Evolutionary conservation across 2,888 invertebrate genomes (phyloP), one percentile per base, ranked within the genome.

Genomic region (Hetaerina titia): DNA sequence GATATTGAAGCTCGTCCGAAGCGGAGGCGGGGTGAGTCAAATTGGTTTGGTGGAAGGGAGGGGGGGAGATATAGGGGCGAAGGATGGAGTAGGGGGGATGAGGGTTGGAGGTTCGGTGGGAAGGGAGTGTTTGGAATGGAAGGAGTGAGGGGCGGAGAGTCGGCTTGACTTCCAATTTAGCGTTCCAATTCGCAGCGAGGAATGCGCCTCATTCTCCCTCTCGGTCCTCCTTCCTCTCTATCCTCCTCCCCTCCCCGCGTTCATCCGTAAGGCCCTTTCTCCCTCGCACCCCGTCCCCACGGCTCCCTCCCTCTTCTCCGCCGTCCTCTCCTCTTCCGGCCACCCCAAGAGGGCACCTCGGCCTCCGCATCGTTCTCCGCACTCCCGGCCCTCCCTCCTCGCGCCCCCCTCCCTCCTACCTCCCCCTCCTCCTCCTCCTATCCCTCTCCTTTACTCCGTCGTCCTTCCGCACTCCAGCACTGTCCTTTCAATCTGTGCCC

Each of bases 101-200:
- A 69, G 69, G 15, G 69, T 13, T 13, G 81, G 81, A 5, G 81
- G 2, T n/a, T 25, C 25, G 31, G n/a, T 0, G n/a, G 81, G 81
- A 81, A 25, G 81, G 9, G 89, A 19, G 56, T 17, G 45, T 89
- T 57, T 60, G 60, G 90, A 60, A 25, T 90, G 45, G 45, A 45
- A 45, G 45, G 45, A 45, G 45, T 45, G 45, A 45, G 90, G 90
- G 90, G n/a, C 25, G 90, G n/a, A 0, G 58, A 90, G 90, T 90
- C 60, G 58, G 90, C 90, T 25, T 90, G 90, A 90, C 90, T 90
- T 90, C 90, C 90, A 90, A 90, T 90, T 90, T 90, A 90, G 90
- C 90, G 58, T 90, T 60, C 90, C 90, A 90, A 25, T 90, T 90
- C 90, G 57, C 60, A 90, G 90, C 90, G 57, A 90, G 60, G 90